Percentiles rank a stretch among this genome's conserved stretches.
Conservation (phyloP, 53 echinoderm and acorn worm species). For the Hippasteria phrygiana region DNA sequence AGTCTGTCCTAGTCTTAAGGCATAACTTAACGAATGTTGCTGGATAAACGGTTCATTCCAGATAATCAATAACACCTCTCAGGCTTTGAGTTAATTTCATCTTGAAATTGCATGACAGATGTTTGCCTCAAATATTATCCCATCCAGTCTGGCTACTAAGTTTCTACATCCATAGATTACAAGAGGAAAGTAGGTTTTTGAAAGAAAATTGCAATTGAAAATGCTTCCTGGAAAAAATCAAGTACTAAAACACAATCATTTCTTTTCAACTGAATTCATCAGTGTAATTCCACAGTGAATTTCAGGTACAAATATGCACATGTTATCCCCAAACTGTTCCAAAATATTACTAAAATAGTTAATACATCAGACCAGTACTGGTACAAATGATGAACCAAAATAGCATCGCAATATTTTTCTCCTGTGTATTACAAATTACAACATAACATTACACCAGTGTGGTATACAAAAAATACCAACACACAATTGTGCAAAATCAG, state of each 20-base stretch:
- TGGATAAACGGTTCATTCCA: not conserved
- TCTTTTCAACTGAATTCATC: not conserved
- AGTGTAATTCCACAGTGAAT: no score
- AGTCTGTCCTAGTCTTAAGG: not conserved
- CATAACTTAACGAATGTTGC: not conserved
- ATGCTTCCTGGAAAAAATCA: not conserved
- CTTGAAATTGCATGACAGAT: not conserved
- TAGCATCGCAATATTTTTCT: no score
- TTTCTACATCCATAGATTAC: slow-evolving; percentile 13
- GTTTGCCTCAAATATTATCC: not conserved
- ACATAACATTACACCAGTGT: no score
- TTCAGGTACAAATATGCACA: not conserved
- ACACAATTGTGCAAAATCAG: no score
- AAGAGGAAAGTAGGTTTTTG: not conserved
- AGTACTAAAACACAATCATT: not conserved
- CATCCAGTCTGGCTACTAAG: slow-evolving; percentile 23
- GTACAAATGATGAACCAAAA: no score
- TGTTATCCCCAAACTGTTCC: no score
- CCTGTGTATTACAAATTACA: no score
- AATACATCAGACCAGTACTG: no score
- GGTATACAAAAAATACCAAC: no score
- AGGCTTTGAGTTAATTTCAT: not conserved
- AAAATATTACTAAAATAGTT: no score
- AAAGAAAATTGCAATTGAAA: not conserved
- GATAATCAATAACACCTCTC: not conserved